These are phyloP conservation scores for Nomada fucata DNA, from an alignment of 2,888 invertebrate genomes.

Conservation along the genomic window DNA sequence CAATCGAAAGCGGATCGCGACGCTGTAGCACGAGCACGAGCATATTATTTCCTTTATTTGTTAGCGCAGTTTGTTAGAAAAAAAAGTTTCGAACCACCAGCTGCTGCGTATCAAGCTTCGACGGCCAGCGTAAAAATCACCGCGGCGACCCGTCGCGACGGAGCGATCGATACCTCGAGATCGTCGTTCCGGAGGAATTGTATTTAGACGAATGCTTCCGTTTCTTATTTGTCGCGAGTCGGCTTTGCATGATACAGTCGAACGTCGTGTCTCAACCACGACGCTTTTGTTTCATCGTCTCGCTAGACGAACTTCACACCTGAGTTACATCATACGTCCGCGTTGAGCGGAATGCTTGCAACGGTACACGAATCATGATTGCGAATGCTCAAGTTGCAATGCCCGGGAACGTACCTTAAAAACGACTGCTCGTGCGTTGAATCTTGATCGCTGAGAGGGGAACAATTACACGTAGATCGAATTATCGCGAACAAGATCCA, in stretches of 20 bases:
- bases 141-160: slow-evolving; percentile 34
- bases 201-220: slow-evolving; percentile 51
- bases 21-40: neutral
- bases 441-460: neutral
- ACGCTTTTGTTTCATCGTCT: slow-evolving; percentile 2
- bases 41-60: neutral
- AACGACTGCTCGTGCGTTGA: slow-evolving; percentile 33
- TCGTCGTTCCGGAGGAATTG: slow-evolving; percentile 30
- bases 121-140: neutral
- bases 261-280: neutral
- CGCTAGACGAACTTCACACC: slow-evolving; percentile 43
- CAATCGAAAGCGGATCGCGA: neutral
- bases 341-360: slow-evolving; percentile 33
- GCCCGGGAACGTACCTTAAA: neutral
- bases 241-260: slow-evolving; percentile 59
- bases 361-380: neutral
- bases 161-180: slow-evolving; percentile 24
- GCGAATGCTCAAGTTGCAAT: slow-evolving; percentile 17
- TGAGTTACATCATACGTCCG: slow-evolving; percentile 24
- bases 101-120: too few species aligned
- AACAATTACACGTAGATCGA: neutral
- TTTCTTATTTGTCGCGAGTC: slow-evolving; percentile 49
- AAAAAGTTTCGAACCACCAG: too few species aligned
- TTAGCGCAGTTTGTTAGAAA: too few species aligned
- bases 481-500: neutral